Conservation (phyloP, 2,888 invertebrate species). For the Athetis lepigone region DNA sequence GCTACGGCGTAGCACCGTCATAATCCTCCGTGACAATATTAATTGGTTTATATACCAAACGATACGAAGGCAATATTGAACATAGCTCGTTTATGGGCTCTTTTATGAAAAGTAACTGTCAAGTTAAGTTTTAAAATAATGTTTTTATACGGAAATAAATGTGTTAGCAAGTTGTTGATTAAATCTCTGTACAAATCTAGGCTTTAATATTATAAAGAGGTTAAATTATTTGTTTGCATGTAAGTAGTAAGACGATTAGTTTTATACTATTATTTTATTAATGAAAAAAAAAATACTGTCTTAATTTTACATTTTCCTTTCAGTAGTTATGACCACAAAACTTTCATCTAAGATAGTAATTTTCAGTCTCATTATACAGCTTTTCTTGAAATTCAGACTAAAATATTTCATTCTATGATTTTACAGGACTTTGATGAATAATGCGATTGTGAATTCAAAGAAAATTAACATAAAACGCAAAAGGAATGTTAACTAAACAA, state of each 20-base stretch:
- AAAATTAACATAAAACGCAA: constrained; percentile 28
- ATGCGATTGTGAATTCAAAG: constrained; percentile 15
- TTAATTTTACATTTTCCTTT: too few species aligned
- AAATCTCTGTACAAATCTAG: too few species aligned
- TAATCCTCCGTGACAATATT: constrained; percentile 18
- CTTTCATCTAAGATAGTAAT: background rate
- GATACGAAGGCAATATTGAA: constrained; percentile 6
- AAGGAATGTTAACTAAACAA: constrained; percentile 12
- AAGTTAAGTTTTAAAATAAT: background rate
- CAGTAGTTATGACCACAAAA: too few species aligned
- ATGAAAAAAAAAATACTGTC: too few species aligned
- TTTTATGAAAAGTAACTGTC: background rate
- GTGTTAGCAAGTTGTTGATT: too few species aligned
- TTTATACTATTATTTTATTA: too few species aligned
- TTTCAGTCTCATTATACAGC: constrained; percentile 6
- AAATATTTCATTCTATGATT: constrained; percentile 2
- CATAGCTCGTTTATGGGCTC: background rate
- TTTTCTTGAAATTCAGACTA: constrained; percentile 2
- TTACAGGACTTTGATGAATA: constrained; percentile 20
- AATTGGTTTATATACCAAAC: constrained; percentile 35
- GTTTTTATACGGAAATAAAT: background rate
- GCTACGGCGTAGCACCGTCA: constrained; percentile 30
- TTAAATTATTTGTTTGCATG: too few species aligned
- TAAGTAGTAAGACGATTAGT: too few species aligned
- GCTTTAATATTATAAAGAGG: too few species aligned